Conservation (phyloP, 2,888 invertebrate species). For the Drosophila kuntzei region DNA sequence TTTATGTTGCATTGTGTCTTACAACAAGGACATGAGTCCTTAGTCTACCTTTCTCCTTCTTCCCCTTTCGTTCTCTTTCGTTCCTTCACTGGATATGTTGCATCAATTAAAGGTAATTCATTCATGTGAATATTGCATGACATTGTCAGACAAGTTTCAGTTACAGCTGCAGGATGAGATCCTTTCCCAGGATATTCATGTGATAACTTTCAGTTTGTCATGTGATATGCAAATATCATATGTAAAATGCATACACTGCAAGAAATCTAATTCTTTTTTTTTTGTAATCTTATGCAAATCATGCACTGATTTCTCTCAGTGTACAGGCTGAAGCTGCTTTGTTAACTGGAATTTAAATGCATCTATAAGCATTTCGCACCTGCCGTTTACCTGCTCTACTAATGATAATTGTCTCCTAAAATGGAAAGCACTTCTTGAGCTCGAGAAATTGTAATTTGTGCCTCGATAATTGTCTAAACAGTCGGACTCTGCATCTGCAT, state of each 20-base stretch:
- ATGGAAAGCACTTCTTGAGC: conserved; percentile 9
- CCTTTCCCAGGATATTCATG: conserved; percentile 16
- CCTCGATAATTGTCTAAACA: conserved; percentile 29
- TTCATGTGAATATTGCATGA: conserved; percentile 73
- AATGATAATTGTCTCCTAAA: conserved; percentile 58
- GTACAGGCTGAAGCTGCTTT: background rate
- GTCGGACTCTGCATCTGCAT: conserved; percentile 1
- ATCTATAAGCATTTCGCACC: conserved; percentile 72
- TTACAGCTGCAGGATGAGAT: conserved; percentile 15
- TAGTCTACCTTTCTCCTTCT: background rate
- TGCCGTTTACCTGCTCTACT: conserved; percentile 52
- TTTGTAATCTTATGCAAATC: background rate
- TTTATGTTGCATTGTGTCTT: conserved; percentile 75
- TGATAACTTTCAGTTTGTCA: conserved; percentile 53
- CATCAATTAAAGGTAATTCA: conserved; percentile 81
- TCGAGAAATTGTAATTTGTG: conserved; percentile 3
- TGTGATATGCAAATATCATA: conserved; percentile 59
- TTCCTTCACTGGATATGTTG: conserved; percentile 49
- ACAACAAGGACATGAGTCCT: conserved; percentile 26
- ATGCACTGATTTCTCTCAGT: conserved; percentile 26
- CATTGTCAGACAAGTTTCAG: conserved; percentile 39
- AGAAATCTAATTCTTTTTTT: conserved; percentile 1
- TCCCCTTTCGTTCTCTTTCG: conserved; percentile 1
- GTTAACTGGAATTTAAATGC: conserved; percentile 46
- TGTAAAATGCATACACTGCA: conserved; percentile 20